These are phyloP conservation scores for Fistularia tabacaria DNA, from an alignment of 2,797 vertebrate genomes.

Conservation along the genomic window DNA sequence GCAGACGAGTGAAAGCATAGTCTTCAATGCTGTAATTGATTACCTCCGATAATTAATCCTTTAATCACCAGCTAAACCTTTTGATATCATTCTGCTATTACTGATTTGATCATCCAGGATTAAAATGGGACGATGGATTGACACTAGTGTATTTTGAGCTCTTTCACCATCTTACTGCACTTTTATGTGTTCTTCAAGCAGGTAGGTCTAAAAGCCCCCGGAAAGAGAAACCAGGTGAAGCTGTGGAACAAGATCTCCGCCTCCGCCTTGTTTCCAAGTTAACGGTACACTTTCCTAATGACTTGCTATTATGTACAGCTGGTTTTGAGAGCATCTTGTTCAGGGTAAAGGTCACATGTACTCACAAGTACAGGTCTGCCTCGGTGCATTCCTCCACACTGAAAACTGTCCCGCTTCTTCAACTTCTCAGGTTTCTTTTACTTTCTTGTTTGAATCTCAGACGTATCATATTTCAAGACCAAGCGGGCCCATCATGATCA, in stretches of 20 bases:
- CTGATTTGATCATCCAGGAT: too few species aligned
- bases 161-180: conserved; percentile 4
- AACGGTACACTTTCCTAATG: conserved; percentile 38
- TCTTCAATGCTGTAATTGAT: too few species aligned
- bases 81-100: too few species aligned
- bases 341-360: conserved; percentile 33
- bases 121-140: too few species aligned
- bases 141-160: too few species aligned
- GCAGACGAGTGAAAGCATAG: too few species aligned
- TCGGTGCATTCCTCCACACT: conserved; percentile 18
- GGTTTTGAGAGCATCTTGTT: conserved; percentile 30
- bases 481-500: neutral
- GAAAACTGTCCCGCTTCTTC: conserved; percentile 3
- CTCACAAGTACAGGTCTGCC: conserved; percentile 22
- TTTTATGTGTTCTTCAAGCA: neutral
- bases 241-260: conserved; percentile 26
- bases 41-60: too few species aligned
- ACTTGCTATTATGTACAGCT: conserved; percentile 47
- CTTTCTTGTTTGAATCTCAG: neutral
- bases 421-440: neutral
- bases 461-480: neutral
- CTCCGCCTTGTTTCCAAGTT: conserved; percentile 17
- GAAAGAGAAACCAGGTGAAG: conserved; percentile 63
- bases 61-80: too few species aligned
- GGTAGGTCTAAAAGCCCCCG: conserved; percentile 2